Conservation (phyloP, 2,797 vertebrate genomes). For the Leucoraja ocellata region DNA sequence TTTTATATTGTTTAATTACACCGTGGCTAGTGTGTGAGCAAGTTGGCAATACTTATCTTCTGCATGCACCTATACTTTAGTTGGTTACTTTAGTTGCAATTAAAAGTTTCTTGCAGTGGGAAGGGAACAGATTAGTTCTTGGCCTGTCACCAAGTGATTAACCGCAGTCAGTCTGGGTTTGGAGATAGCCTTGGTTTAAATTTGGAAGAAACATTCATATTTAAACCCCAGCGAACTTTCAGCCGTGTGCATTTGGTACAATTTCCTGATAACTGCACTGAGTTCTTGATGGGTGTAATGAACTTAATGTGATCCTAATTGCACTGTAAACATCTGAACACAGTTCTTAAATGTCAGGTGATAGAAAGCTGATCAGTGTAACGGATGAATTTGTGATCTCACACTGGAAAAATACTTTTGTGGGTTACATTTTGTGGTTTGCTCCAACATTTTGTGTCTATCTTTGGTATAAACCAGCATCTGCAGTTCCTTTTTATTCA, state of each 20-base stretch:
- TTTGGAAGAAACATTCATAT: background rate
- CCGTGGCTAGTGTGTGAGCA: background rate
- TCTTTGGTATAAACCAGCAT: no score
- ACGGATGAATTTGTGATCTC: background rate
- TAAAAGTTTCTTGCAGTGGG: background rate
- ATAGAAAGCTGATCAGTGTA: background rate
- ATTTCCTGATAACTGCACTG: background rate
- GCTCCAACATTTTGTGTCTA: no score
- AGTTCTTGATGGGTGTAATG: no score
- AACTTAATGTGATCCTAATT: background rate
- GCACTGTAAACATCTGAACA: background rate
- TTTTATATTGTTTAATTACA: background rate
- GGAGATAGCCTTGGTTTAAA: background rate
- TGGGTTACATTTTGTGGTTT: background rate
- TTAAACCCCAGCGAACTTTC: background rate
- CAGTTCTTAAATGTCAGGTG: background rate
- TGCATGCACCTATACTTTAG: background rate
- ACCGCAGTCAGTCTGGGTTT: background rate
- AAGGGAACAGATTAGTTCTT: background rate
- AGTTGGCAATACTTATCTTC: background rate
- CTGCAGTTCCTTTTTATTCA: no score
- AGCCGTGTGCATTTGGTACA: background rate
- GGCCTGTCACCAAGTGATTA: background rate
- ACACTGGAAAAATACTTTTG: background rate
- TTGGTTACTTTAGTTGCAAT: no score